Conservation (phyloP, 2,113 vertebrate species). For the Thymallus thymallus region DNA sequence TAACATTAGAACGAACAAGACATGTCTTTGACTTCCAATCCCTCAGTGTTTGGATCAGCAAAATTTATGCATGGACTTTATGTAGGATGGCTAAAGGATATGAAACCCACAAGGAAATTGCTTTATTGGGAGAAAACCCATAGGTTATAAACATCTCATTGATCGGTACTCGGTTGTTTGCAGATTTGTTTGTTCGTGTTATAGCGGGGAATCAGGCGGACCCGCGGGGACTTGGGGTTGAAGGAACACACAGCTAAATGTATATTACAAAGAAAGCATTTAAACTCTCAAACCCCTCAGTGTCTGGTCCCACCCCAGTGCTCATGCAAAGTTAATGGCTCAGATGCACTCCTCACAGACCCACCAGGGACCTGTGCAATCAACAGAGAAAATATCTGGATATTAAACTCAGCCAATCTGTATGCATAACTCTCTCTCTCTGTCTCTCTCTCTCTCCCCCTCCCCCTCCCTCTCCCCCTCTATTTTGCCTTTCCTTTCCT, state of each 20-base stretch:
- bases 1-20: background rate
- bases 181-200: background rate
- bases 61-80: background rate
- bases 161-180: background rate
- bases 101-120: background rate
- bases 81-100: background rate
- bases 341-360: slow-evolving; percentile 20
- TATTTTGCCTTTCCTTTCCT: background rate
- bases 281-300: slow-evolving; percentile 29
- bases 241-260: slow-evolving; percentile 22
- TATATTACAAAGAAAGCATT: slow-evolving; percentile 33
- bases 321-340: slow-evolving; percentile 29
- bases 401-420: slow-evolving; percentile 30
- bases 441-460: background rate
- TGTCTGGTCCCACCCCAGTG: slow-evolving; percentile 11
- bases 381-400: slow-evolving; percentile 21
- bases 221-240: slow-evolving; percentile 13
- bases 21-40: background rate
- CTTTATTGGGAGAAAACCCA: background rate
- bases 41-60: background rate
- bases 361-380: slow-evolving; percentile 33
- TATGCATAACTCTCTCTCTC: slow-evolving; percentile 22
- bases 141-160: background rate
- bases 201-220: slow-evolving; percentile 2
- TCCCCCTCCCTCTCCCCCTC: slow-evolving; percentile 13